These are phyloP conservation scores for Labia minor DNA, from an alignment of 2,888 invertebrate genomes.

Conservation along the genomic window DNA sequence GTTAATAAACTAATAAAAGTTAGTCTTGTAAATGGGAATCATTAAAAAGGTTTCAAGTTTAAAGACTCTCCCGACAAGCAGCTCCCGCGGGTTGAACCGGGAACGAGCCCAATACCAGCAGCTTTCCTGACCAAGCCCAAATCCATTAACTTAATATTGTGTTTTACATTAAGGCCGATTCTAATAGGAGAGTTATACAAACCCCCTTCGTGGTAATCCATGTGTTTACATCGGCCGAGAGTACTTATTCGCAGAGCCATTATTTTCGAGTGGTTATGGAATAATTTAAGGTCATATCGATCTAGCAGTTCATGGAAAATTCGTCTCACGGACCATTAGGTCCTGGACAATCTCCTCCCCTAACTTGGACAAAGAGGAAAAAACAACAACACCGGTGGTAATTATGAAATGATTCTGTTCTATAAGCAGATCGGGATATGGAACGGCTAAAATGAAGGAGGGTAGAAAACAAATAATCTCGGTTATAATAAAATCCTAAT, in stretches of 20 bases:
- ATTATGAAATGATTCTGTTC: too few relatives aligned
- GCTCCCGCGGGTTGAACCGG: neutral
- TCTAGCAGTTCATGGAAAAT: neutral
- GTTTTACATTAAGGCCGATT: neutral
- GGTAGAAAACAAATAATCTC: too few relatives aligned
- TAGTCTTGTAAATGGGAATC: constrained; percentile 25
- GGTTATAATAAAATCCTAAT: too few relatives aligned
- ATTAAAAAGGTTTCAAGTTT: constrained; percentile 21
- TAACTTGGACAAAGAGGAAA: too few relatives aligned
- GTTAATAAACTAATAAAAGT: constrained; percentile 25
- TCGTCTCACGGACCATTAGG: neutral
- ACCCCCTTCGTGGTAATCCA: neutral
- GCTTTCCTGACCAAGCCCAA: neutral
- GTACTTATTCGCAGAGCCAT: neutral
- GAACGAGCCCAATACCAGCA: neutral
- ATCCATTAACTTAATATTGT: neutral
- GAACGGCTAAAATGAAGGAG: too few relatives aligned
- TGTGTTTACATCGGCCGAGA: neutral
- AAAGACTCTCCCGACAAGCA: neutral
- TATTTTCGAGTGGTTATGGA: neutral
- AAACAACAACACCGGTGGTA: too few relatives aligned
- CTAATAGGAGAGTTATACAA: neutral
- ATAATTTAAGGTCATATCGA: neutral
- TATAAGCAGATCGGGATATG: too few relatives aligned
- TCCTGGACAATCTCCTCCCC: neutral